A percentile compares a stretch with the other conserved stretches of the same genome.
These are phyloP conservation scores for Odontocerum albicorne DNA, from an alignment of 2,888 invertebrate species.

Conservation along the genomic window DNA sequence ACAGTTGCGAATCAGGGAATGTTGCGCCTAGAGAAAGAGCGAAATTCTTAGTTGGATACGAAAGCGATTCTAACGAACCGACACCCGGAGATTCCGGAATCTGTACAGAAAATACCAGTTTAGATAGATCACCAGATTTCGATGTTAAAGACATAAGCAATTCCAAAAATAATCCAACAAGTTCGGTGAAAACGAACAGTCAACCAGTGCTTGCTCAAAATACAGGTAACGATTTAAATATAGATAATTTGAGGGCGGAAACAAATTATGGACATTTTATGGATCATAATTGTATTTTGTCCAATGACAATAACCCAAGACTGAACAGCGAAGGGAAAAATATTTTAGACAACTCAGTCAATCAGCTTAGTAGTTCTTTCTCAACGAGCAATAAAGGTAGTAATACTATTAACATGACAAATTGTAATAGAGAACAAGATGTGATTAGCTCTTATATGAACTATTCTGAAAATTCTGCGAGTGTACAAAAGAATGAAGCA, in stretches of 20 bases:
- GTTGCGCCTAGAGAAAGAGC: constrained; percentile 35
- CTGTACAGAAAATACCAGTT: constrained; percentile 72
- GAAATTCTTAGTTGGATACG: constrained; percentile 55
- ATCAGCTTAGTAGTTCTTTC: constrained; percentile 19
- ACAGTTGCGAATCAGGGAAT: constrained; percentile 12
- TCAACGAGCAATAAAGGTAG: constrained; percentile 18
- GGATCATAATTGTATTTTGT: constrained; percentile 53
- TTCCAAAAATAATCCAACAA: constrained; percentile 39
- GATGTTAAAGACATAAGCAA: constrained; percentile 46
- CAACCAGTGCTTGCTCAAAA: constrained; percentile 5
- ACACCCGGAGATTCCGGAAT: constrained; percentile 65
- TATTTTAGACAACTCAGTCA: constrained; percentile 6
- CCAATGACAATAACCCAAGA: constrained; percentile 41
- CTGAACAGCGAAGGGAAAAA: constrained; percentile 15
- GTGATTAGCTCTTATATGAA: constrained; percentile 44
- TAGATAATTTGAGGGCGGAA: constrained; percentile 37
- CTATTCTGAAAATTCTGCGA: constrained; percentile 45
- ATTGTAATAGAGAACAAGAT: constrained; percentile 28
- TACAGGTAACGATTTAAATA: constrained; percentile 2
- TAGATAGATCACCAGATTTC: constrained; percentile 64
- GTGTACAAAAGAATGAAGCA: constrained; percentile 48
- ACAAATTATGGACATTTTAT: constrained; percentile 43
- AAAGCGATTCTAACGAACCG: constrained; percentile 49
- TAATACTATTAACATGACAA: constrained; percentile 37
- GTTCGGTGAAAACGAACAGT: neutral